Evolutionary conservation across 2,888 invertebrate species (phyloP), one percentile per base, ranked within the genome.

Genomic region (Elaeidobius kamerunicus): DNA sequence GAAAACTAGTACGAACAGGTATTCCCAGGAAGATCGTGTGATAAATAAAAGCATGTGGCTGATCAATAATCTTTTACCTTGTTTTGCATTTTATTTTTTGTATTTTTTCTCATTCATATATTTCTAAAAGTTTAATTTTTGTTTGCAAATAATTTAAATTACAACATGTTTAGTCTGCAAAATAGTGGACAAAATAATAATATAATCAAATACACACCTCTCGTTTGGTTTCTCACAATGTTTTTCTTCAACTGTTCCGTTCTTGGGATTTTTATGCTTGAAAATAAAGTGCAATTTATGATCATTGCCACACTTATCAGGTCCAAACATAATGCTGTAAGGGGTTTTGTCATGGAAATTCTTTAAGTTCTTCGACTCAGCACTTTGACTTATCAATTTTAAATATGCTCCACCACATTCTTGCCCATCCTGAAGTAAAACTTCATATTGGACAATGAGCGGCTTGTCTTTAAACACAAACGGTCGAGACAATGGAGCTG

Each of bases 281-380:
- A 99, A 94, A 73, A 99, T 99, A 71, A 85, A 85, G 70, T 86
- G 86, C 71, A 94, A 84, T 77, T 97, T 97, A 69, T 91, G 86
- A 72, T 94, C 93, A 68, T 89, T 90, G 58, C 98, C 98, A 75
- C 99, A 99, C 75, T 97, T 99, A 78, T 99, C 99, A 6, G 98
- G 98, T 0, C 99, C 99, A 76, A 99, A 99, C 99, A 99, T 99
- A 67, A 99, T 93, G 2, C 95, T 91, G 76, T 98, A 99, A 0
- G 95, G 88, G 0, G 97, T 95, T 75, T 94, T 95, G 76, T 99
- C 98, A 72, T 90, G 82, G 76, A 98, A 95, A 67, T 84, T 79
- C 60, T 82, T 84, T 46, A 96, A 78, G 67, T 92, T 86, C 67
- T 83, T 80, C 23, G 81, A 73, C 39, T 82, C 78, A 36, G 81